These are phyloP conservation scores for Rhopilema esculentum DNA, from an alignment of 30 jellyfish, hydroid and myxozoan species.

Conservation along the genomic window DNA sequence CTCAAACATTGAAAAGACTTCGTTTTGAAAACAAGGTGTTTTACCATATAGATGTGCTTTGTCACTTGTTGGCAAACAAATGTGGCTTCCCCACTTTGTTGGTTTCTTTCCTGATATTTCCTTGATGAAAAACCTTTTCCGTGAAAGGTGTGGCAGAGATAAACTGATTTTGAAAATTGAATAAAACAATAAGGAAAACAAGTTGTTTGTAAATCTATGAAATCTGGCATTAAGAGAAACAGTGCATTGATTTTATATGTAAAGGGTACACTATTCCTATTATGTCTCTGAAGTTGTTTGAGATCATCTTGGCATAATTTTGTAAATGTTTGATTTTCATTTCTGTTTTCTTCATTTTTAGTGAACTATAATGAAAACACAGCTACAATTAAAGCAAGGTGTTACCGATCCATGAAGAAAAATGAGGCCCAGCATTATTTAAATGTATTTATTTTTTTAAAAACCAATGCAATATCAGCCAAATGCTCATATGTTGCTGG, in stretches of 20 bases:
- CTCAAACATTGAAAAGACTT: background rate
- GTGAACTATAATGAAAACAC: background rate
- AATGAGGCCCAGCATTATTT: constrained; percentile 38
- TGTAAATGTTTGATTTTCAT: background rate
- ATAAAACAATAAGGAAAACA: background rate
- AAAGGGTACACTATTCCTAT: background rate
- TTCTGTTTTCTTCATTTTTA: constrained; percentile 1
- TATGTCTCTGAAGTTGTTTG: background rate
- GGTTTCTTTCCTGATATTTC: background rate
- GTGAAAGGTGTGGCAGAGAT: background rate
- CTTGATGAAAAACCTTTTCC: background rate
- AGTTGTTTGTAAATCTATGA: background rate
- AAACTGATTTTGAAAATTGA: background rate
- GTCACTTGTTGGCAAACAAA: background rate
- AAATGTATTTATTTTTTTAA: background rate
- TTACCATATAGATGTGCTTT: background rate
- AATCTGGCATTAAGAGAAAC: background rate
- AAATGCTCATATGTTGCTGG: constrained; percentile 38
- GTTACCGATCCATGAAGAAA: constrained; percentile 40
- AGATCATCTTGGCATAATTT: background rate
- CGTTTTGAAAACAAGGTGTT: background rate
- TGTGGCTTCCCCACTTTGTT: background rate
- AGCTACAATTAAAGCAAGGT: constrained; percentile 25
- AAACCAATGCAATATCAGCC: constrained; percentile 6
- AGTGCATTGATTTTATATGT: background rate